A percentile compares a stretch with the other conserved stretches of the same genome.
Conservation (phyloP, 2,888 invertebrate species). For the Trilocha varians region DNA sequence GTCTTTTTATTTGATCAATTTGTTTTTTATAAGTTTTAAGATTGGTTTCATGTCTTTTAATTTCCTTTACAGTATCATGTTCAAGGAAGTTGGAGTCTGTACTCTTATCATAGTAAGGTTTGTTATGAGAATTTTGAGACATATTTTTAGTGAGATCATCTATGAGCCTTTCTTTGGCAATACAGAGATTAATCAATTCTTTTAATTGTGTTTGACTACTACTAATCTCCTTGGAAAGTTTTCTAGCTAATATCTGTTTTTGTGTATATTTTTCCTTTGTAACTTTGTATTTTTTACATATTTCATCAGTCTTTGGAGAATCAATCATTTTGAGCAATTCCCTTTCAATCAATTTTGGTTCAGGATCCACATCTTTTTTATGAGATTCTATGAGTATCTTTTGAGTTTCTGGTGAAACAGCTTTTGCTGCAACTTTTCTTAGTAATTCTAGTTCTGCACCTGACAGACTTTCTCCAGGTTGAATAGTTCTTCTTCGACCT, state of each 20-base stretch:
- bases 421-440: conserved; percentile 74
- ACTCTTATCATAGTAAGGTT: conserved; percentile 73
- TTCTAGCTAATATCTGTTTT: conserved; percentile 61
- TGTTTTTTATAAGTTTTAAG: conserved; percentile 82
- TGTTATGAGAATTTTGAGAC: conserved; percentile 43
- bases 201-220: conserved; percentile 79
- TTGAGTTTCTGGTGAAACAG: conserved; percentile 66
- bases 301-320: conserved; percentile 60
- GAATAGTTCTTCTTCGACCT: conserved; percentile 72
- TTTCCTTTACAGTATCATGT: conserved; percentile 75
- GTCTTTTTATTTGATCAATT: conserved; percentile 81
- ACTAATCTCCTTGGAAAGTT: conserved; percentile 74
- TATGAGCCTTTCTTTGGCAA: conserved; percentile 80
- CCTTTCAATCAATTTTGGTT: conserved; percentile 69
- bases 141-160: conserved; percentile 73
- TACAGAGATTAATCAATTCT: conserved; percentile 79
- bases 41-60: conserved; percentile 81
- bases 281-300: conserved; percentile 69
- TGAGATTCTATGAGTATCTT: conserved; percentile 72
- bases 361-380: conserved; percentile 68
- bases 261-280: conserved; percentile 66
- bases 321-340: conserved; percentile 69
- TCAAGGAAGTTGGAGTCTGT: conserved; percentile 70
- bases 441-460: conserved; percentile 73
- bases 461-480: conserved; percentile 75